Evolutionary conservation across 2,888 invertebrate species (phyloP), one percentile per base, ranked within the genome.

Genomic region (Automeris io): DNA sequence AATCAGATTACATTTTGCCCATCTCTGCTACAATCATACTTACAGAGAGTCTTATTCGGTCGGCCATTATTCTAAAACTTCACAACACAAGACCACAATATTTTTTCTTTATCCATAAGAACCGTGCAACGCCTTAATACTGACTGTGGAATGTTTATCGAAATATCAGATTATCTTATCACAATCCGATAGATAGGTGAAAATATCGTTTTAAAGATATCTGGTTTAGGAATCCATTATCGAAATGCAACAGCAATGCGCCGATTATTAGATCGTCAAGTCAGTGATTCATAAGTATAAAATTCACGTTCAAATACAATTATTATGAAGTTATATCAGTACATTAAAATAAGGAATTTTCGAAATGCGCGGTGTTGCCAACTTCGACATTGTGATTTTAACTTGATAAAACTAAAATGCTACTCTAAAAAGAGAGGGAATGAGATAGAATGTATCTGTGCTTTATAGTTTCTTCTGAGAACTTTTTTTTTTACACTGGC

Each of bases 61-160:
- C 73, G 33, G 65, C 73, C 85, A 86, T 86, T 56, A 64, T 73
- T 44, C 40, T 42, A 42, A 45, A 73, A 70, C 76, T 77, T 75
- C 70, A 57, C 61, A 49, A 61, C 62, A 70, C 62, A 55, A 57
- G 42, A 42, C 35, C 39, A 45, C 43, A 51, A 51, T 49, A 43
- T 49, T 53, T 53, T 50, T 48, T 45, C 48, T 56, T 47, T 54
- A 64, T 59, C 45, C 53, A 62, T 57, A 53, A 47, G 42, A 54
- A 49, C 49, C 42, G 56, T 49, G 52, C 54, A 51, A 61, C 52
- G 57, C 51, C 51, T 47, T 37, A 48, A 50, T 46, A 40, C 64
- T 59, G 60, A 78, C 76, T 79, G 68, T 43, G 45, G 47, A 54
- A 54, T 40, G 46, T 42, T 72, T 78, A 82, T 82, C 81, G 66